These are phyloP conservation scores for Calliopum simillimum DNA, from an alignment of 2,888 invertebrate genomes.

Conservation along the genomic window DNA sequence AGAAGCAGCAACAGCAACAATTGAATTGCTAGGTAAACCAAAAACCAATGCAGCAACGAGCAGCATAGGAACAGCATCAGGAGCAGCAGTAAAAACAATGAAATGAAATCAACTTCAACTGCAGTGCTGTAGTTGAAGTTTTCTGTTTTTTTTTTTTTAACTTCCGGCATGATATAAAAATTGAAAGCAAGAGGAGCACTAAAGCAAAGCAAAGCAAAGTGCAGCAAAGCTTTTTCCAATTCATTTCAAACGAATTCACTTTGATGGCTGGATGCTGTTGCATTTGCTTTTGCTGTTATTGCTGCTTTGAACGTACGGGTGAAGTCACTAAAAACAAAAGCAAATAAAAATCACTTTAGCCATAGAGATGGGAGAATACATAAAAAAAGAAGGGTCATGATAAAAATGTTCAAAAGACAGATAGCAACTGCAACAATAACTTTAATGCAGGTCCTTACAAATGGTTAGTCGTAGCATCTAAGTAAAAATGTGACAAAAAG, in stretches of 20 bases:
- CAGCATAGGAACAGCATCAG: slow-evolving; percentile 7
- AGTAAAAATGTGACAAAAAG: too few species aligned
- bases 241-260: neutral
- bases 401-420: slow-evolving; percentile 14
- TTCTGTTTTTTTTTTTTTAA: slow-evolving; percentile 26
- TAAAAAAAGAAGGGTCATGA: slow-evolving; percentile 40
- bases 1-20: neutral
- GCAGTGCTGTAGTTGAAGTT: neutral
- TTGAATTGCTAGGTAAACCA: neutral
- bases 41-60: neutral
- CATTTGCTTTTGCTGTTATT: slow-evolving; percentile 15
- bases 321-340: neutral
- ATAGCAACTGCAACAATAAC: too few species aligned
- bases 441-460: too few species aligned
- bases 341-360: neutral
- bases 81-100: slow-evolving; percentile 14
- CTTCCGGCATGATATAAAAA: slow-evolving; percentile 22
- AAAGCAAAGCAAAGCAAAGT: slow-evolving; percentile 36
- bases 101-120: slow-evolving; percentile 29
- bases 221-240: slow-evolving; percentile 21
- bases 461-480: too few species aligned
- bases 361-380: neutral
- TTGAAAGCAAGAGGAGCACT: slow-evolving; percentile 46
- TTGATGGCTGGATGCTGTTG: too few species aligned
- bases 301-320: neutral